Evolutionary conservation across 1,140 invertebrate species (phyloP).

Genomic region (Microplitis mediator): DNA sequence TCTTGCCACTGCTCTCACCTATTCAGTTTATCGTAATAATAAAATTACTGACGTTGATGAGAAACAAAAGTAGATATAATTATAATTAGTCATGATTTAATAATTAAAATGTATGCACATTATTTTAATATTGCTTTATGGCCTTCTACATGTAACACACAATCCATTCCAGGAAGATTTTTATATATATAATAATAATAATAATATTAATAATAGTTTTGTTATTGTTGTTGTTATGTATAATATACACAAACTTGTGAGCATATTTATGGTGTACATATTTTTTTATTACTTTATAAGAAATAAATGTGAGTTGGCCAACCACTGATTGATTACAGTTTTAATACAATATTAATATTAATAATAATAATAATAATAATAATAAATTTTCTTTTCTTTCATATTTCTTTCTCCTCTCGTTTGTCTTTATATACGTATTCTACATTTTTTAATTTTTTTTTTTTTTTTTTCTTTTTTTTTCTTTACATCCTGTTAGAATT

Average conservation of each 20-base stretch:
- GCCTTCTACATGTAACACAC: neutral
- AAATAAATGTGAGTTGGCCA: conserved; percentile 56
- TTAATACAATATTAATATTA: conserved; percentile 31
- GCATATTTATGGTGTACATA: conserved; percentile 43
- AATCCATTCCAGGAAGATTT: neutral
- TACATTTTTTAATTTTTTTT: conserved; percentile 14
- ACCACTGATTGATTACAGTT: conserved; percentile 47
- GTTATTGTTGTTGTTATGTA: too few species aligned
- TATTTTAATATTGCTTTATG: too few species aligned
- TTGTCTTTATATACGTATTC: neutral
- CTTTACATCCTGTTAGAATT: neutral
- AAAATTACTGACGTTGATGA: conserved; percentile 17
- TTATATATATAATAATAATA: neutral
- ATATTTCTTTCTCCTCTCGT: neutral
- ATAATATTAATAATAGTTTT: neutral
- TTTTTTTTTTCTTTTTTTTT: conserved; percentile 10
- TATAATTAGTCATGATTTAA: neutral
- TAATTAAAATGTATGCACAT: conserved; percentile 24
- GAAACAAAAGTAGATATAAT: conserved; percentile 34
- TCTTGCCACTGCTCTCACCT: conserved; percentile 72
- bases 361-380: conserved; percentile 6
- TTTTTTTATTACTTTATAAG: conserved; percentile 55
- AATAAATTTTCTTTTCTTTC: conserved; percentile 19
- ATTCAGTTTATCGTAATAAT: conserved; percentile 73
- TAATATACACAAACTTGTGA: neutral